Evolutionary conservation across 2,888 invertebrate genomes (phyloP), one percentile per base, ranked within the genome.

Genomic region (Leptothorax acervorum): DNA sequence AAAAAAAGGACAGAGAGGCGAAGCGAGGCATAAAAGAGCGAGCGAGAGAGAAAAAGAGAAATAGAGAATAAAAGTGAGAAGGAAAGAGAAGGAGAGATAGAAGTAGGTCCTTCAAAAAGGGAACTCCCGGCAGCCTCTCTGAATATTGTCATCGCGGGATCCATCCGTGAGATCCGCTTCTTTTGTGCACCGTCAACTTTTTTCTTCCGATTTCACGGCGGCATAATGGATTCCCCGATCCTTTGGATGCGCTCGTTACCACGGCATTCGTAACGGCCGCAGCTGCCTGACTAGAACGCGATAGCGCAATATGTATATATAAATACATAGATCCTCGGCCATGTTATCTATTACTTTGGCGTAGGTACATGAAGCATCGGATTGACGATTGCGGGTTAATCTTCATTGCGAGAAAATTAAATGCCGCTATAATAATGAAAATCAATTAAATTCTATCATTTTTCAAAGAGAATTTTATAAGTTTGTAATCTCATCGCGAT

Each of bases 161-260:
- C 92, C 92, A 91, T 91, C 92, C 93, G 91, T 93, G 91, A 92
- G 92, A 93, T 93, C 91, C 91, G 89, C 89, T 90, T 83, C 92
- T 90, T 93, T 91, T 92, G 90, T 93, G 87, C 76, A 45, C 82
- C 86, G 87, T 84, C 92, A 90, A 87, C 91, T 90, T 91, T 92
- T 93, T 92, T 89, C 90, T 90, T 89, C 88, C 87, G 92, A 93
- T 93, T 93, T 93, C 93, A 93, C 91, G 91, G 91, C 88, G 91
- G 92, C 89, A 94, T 94, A 94, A 94, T 94, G 92, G 92, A 92
- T 92, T 93, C 92, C 92, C 90, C 93, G 94, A 93, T 94, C 93
- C 93, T 93, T 94, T 93, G 92, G 94, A 94, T 93, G 93, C 94
- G 94, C 94, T 94, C 94, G 94, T 94, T 94, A 94, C 93, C 92